phyloP scores from a whole-genome alignment of 2,888 invertebrate genomes.

The Stenodera caucasica region DNA sequence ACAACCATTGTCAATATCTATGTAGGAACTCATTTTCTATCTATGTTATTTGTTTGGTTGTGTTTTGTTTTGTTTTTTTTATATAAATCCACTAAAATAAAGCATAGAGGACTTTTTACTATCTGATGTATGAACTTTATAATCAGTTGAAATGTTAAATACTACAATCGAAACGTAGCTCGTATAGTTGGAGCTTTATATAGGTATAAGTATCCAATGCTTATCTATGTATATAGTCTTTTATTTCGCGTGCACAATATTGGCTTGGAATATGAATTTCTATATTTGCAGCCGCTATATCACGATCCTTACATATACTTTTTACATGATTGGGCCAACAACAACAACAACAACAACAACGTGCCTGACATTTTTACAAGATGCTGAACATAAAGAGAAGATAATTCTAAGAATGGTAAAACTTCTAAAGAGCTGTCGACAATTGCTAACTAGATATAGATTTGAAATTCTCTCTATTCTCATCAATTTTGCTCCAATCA shows the following conservation, averaged over 20 bases:
- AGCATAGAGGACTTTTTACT: conserved; percentile 35
- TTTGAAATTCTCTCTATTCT: too few relatives aligned
- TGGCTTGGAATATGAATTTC: conserved; percentile 38
- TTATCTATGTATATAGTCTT: conserved; percentile 5
- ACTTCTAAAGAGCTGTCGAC: conserved; percentile 4
- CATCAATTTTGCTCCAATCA: too few relatives aligned
- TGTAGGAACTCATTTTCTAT: conserved; percentile 33
- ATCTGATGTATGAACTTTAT: conserved; percentile 42
- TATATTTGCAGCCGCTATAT: conserved; percentile 35
- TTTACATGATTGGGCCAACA: neutral
- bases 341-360: conserved; percentile 1
- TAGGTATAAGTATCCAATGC: neutral
- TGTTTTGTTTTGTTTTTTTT: neutral
- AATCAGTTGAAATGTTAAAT: conserved; percentile 33
- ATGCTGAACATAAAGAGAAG: conserved; percentile 2
- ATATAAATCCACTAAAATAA: conserved; percentile 34
- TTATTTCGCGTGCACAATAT: conserved; percentile 35
- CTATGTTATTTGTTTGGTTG: neutral
- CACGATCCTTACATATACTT: conserved; percentile 13
- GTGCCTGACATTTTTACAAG: conserved; percentile 11
- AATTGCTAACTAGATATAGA: neutral
- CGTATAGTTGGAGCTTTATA: conserved; percentile 13
- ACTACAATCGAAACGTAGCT: conserved; percentile 23
- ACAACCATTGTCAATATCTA: conserved; percentile 46
- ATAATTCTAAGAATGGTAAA: conserved; percentile 8